Evolutionary conservation across 2,888 invertebrate genomes (phyloP).

Genomic region (Ommatoiulus sabulosus): DNA sequence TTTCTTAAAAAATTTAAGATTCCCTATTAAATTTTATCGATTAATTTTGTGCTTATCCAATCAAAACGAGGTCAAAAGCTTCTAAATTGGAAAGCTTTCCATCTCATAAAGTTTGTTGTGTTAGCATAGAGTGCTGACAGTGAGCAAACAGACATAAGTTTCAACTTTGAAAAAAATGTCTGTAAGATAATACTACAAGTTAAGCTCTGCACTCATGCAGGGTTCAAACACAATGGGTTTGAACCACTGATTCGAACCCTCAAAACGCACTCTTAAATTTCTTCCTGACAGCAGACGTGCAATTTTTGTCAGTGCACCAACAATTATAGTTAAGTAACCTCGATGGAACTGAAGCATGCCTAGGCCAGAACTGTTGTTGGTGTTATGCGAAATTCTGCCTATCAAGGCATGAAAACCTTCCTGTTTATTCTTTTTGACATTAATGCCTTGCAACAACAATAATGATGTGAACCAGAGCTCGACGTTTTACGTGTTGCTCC

Average conservation of each 20-base stretch:
- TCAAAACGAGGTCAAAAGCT: too few species aligned
- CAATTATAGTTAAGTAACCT: neutral
- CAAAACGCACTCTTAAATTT: neutral
- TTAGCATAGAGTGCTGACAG: too few species aligned
- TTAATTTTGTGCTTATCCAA: too few species aligned
- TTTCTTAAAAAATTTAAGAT: neutral
- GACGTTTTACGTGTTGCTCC: neutral
- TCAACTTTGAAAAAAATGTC: neutral
- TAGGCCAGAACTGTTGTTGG: neutral
- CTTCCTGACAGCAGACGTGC: neutral
- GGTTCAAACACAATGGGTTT: neutral
- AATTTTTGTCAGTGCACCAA: neutral
- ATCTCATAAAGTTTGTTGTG: too few species aligned
- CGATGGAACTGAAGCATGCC: neutral
- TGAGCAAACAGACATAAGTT: too few species aligned
- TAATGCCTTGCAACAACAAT: constrained; percentile 33
- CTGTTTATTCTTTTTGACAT: constrained; percentile 20
- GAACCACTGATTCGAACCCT: neutral
- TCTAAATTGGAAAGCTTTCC: too few species aligned
- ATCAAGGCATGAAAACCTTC: constrained; percentile 29
- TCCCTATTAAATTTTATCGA: too few species aligned
- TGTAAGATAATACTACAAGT: neutral
- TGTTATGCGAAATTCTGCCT: neutral
- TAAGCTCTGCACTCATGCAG: neutral
- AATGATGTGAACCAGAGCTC: constrained; percentile 36